Percentiles rank a stretch among this genome's conserved stretches.
Conservation (phyloP, 1,140 invertebrate species). For the Neuroterus valhalla region DNA sequence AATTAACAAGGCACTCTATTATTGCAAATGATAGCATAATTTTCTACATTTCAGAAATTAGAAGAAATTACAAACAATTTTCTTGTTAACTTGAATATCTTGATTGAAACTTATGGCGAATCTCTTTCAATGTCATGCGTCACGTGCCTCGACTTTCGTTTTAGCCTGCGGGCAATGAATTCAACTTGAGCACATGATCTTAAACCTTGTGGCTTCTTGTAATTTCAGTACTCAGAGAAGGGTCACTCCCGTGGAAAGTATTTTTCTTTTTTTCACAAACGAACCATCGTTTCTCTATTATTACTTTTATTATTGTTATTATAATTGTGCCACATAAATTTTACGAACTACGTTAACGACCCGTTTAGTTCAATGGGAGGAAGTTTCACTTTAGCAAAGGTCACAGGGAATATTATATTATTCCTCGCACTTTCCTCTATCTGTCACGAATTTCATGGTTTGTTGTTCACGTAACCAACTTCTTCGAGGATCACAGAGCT, state of each 20-base stretch:
- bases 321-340: no score
- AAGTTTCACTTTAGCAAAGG: no score
- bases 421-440: no score
- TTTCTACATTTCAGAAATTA: slow-evolving; percentile 14
- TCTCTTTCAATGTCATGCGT: slow-evolving; percentile 19
- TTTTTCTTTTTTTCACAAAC: background rate
- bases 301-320: background rate
- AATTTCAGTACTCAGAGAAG: slow-evolving; percentile 14
- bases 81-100: slow-evolving; percentile 18
- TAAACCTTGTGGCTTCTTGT: slow-evolving; percentile 1
- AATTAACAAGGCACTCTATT: background rate
- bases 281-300: background rate
- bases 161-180: slow-evolving; percentile 15
- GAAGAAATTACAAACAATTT: slow-evolving; percentile 26
- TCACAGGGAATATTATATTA: no score
- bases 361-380: no score
- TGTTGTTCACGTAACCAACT: no score
- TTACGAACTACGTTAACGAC: no score
- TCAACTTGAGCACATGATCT: background rate
- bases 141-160: slow-evolving; percentile 25
- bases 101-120: slow-evolving; percentile 3
- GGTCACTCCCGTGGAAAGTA: slow-evolving; percentile 40
- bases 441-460: no score
- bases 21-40: background rate
- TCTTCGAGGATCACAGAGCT: no score